Evolutionary conservation across 2,888 invertebrate species (phyloP).

Genomic region (Hypomecis punctinalis): DNA sequence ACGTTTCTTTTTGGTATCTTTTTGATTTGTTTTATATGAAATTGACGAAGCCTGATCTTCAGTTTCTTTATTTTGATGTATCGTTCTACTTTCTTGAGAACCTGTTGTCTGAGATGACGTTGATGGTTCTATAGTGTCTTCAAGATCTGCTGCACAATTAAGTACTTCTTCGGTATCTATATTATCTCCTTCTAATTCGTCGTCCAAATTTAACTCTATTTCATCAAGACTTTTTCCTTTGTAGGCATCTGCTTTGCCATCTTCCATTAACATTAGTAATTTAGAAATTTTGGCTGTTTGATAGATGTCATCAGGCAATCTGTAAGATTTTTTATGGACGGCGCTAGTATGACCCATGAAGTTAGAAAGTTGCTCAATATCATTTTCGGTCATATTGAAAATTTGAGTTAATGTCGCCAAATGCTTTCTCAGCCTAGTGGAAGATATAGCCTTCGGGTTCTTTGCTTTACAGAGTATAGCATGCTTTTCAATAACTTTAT

Average conservation of each 20-base stretch:
- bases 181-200: too few relatives aligned
- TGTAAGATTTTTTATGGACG: constrained; percentile 35
- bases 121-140: too few relatives aligned
- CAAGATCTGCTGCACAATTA: too few relatives aligned
- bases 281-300: constrained; percentile 42
- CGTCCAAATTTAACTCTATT: constrained; percentile 35
- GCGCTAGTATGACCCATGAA: constrained; percentile 40
- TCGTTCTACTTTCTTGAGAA: too few relatives aligned
- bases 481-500: constrained; percentile 39
- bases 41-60: too few relatives aligned
- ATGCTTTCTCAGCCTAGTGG: too few relatives aligned
- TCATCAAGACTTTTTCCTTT: constrained; percentile 37
- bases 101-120: too few relatives aligned
- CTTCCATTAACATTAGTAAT: constrained; percentile 42
- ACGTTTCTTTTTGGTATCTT: too few relatives aligned
- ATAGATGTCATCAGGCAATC: constrained; percentile 34
- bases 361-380: constrained; percentile 15
- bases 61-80: too few relatives aligned
- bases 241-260: constrained; percentile 37
- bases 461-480: constrained; percentile 37
- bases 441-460: constrained; percentile 35
- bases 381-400: constrained; percentile 22
- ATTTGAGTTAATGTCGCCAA: constrained; percentile 40
- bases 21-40: too few relatives aligned
- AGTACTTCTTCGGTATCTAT: too few relatives aligned